Base-by-base conservation (phyloP, 1,140 invertebrate genomes). In the Conus ventricosus region DNA sequence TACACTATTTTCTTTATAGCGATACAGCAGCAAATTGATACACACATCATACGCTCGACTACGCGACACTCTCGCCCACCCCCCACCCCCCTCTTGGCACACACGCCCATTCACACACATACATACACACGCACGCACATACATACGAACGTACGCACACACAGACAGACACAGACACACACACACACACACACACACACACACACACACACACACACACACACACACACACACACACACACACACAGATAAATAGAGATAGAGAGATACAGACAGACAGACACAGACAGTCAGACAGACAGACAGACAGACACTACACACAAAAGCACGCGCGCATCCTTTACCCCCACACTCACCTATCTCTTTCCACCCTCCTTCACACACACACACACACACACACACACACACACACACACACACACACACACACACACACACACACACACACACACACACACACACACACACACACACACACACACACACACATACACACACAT, bases 31-130 rank as follows among this genome's bases (percentile, higher is more conserved):
- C 23, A n/a, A 15, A n/a, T 20, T 20, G 11, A 78, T 10, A 39
- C 75, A 3, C 27, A 15, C 75, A 10, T 10, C 75, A 25, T 11
- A 25, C 23, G n/a, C 75, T 1, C 75, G 10, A n/a, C 27, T n/a
- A 5, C 23, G 5, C 23, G 23, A 25, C 13, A 78, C 23, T 15
- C 27, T 11, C 23, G 27, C n/a, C 27, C 75, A 2, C 75, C 27
- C 75, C 8, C 75, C 39, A 0, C 39, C 39, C 39, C 39, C 39
- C 39, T 39, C 39, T 39, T 17, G 11, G 1, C 78, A 80, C 78
- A 80, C 78, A 80, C 78, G 39, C 78, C 27, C 78, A 80, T 25
- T 39, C 78, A 80, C 78, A 80, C 78, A 80, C 78, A 80, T 5
- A 80, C 13, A 80, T 15, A 80, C 78, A 80, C 13, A 80, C 78